Conservation (phyloP, 1,140 invertebrate genomes). For the Microvelia longipes region DNA sequence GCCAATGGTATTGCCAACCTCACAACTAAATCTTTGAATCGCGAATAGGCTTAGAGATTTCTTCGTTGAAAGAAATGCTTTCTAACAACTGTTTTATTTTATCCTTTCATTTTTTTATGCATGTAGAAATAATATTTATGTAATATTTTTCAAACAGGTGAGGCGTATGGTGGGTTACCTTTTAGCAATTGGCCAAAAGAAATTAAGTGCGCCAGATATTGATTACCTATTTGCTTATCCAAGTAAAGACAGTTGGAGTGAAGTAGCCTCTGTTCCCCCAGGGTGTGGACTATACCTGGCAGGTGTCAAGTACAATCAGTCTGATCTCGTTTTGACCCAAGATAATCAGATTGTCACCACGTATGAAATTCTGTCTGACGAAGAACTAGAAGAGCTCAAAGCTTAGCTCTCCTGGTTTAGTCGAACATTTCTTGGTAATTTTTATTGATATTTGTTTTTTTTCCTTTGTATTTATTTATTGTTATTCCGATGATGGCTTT, state of each 20-base stretch:
- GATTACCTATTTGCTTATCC: background rate
- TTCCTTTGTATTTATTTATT: background rate
- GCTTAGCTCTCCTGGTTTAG: no score
- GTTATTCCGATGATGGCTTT: background rate
- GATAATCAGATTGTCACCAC: background rate
- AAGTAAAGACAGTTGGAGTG: background rate
- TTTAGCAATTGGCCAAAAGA: background rate
- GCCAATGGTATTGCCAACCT: no score
- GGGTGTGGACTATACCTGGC: background rate
- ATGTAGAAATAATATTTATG: no score
- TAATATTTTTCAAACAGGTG: background rate
- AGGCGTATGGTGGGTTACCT: background rate
- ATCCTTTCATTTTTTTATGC: no score
- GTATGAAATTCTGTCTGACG: no score
- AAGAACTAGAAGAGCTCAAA: no score
- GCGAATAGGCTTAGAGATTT: no score
- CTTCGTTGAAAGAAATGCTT: no score
- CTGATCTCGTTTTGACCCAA: background rate
- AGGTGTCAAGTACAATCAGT: background rate
- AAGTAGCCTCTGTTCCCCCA: background rate
- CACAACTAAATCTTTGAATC: no score
- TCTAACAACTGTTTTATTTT: no score
- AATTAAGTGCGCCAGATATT: background rate
- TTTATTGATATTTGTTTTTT: no score
- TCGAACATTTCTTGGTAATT: no score